Base-by-base conservation (phyloP, 2,113 vertebrate genomes). In the Murina feae region DNA sequence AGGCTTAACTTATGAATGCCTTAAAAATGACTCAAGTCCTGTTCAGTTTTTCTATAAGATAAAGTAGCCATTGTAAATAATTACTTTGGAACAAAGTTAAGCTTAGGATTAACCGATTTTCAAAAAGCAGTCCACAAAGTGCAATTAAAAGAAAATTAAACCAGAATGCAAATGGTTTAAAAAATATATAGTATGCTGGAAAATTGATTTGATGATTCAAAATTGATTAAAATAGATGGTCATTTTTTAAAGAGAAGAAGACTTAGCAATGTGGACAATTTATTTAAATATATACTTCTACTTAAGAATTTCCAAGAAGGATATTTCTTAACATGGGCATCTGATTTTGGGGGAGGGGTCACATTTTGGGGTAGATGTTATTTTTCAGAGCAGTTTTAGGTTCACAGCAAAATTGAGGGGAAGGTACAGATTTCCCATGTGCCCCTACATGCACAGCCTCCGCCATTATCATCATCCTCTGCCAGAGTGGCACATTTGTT, bases 1-100 rank as follows among this genome's bases (percentile, higher is more conserved):
- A 65, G 89, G 90, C 66, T 23, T 17, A 90, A 91, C 92, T 87
- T 9, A 60, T 20, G 42, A 97, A 93, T 88, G 92, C 82, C 66
- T 93, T 39, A 39, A 21, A 49, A 72, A 53, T 65, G 21, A 90
- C 32, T 79, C 51, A 69, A 79, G 44, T 81, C 35, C 16, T 72
- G 9, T 89, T 90, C 60, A 49, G 12, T 83, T 69, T 86, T 85
- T 16, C 75, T 93, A 5, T 53, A 90, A 87, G 71, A 68, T 75
- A 86, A 60, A 90, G 55, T 58, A 44, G 12, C 8, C 25, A 21
- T 18, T 92, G 83, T 5, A 78, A 83, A 76, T 66, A 79, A 86
- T 90, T 79, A 44, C 58, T 87, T 92, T 85, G 93, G 90, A 89
- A 88, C 79, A 75, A 75, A 84, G 30, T 42, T 89, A 79, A 68